Percentiles rank a stretch among this genome's conserved stretches.
phyloP scores from a whole-genome alignment of 92 coral and sea anemone genomes.

The Phymanthus crucifer region DNA sequence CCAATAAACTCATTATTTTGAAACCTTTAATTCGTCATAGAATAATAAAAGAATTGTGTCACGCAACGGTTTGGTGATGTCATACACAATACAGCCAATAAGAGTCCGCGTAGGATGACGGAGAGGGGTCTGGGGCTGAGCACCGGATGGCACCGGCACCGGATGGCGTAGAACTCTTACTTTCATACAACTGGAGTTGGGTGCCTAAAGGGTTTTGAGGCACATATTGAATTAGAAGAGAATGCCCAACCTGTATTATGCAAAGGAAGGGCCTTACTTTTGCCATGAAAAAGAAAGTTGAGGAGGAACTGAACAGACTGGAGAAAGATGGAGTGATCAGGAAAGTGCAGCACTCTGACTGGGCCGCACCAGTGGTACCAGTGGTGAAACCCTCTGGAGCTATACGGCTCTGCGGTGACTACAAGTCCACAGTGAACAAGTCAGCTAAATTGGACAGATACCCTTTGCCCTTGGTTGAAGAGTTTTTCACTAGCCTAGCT shows the following conservation, averaged over 20 bases:
- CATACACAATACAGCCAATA: too few relatives aligned
- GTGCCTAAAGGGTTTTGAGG: conserved; percentile 36
- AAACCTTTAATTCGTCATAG: too few relatives aligned
- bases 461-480: conserved; percentile 44
- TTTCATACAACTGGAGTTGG: too few relatives aligned
- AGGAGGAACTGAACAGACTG: conserved; percentile 39
- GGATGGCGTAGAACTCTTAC: too few relatives aligned
- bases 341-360: conserved; percentile 42
- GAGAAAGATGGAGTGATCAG: conserved; percentile 43
- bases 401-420: conserved; percentile 49
- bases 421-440: conserved; percentile 51
- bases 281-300: conserved; percentile 31
- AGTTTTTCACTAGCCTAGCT: conserved; percentile 17
- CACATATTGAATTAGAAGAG: conserved; percentile 25
- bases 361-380: conserved; percentile 48
- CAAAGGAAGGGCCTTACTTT: conserved; percentile 45
- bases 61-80: too few relatives aligned
- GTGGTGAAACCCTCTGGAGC: conserved; percentile 36
- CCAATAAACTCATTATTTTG: too few relatives aligned
- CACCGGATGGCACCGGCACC: too few relatives aligned
- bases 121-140: too few relatives aligned
- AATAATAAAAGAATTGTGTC: too few relatives aligned
- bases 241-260: conserved; percentile 48
- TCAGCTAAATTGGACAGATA: conserved; percentile 36
- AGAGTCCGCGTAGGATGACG: too few relatives aligned